Evolutionary conservation across 92 coral and sea anemone genomes (phyloP).

Genomic region (Epizoanthus stellaris): DNA sequence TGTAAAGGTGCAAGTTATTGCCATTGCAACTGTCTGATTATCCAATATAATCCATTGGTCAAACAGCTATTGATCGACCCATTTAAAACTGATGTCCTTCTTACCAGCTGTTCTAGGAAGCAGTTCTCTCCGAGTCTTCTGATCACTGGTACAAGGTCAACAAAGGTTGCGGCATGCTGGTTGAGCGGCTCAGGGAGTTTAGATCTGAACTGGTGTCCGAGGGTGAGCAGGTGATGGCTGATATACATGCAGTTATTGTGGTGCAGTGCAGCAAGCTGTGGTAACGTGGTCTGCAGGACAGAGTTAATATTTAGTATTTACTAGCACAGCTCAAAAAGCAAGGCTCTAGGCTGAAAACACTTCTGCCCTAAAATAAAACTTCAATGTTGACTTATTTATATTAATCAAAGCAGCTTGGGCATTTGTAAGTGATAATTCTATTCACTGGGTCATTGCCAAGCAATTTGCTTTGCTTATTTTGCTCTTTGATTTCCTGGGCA

Average conservation of each 20-base stretch:
- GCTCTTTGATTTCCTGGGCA: too few species aligned
- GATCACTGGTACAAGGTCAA: slow-evolving; percentile 90
- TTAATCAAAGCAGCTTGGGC: too few species aligned
- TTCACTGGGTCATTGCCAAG: too few species aligned
- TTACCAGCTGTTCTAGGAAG: slow-evolving; percentile 91
- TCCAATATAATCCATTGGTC: neutral
- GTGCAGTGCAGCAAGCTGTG: slow-evolving; percentile 93
- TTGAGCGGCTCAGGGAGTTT: slow-evolving; percentile 92
- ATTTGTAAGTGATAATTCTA: too few species aligned
- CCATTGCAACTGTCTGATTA: too few species aligned
- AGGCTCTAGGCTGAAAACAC: too few species aligned
- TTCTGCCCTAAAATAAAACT: too few species aligned
- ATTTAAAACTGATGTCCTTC: neutral
- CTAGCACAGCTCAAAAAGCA: too few species aligned
- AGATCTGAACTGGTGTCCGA: slow-evolving; percentile 93
- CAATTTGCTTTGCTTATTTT: too few species aligned
- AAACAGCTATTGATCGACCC: neutral
- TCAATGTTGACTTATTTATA: too few species aligned
- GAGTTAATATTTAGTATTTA: too few species aligned
- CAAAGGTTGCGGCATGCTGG: slow-evolving; percentile 89
- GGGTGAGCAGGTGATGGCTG: slow-evolving; percentile 90
- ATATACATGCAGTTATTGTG: slow-evolving; percentile 99
- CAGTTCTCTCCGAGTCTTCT: slow-evolving; percentile 96
- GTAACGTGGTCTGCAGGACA: slow-evolving; percentile 67
- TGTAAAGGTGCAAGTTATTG: too few species aligned